Base-by-base conservation (phyloP, 2,888 invertebrate species). In the Willowsia nigromaculata region DNA sequence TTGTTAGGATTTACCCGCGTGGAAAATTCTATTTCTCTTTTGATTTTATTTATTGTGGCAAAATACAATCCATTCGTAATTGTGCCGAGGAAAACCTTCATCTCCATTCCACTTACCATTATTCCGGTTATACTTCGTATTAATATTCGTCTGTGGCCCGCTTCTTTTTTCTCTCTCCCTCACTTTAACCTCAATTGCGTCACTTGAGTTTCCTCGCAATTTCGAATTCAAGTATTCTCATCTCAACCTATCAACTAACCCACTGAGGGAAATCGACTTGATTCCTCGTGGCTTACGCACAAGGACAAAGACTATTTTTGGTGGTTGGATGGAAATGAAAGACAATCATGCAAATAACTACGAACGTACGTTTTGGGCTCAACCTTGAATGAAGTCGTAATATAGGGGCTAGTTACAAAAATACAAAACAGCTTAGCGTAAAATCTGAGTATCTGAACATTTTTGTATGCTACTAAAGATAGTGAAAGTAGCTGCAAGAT, bases 131-230 rank as follows among this genome's bases (percentile, higher is more conserved):
- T 18, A n/a, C 18, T 27, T 59, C 27, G 27, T 59, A 59, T 7
- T 59, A 59, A 62, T 62, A 30, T 33, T 25, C 59, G 59, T 25
- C 6, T 59, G 59, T 27, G 59, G 59, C 11, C 59, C 33, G 15
- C n/a, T 33, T 62, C 62, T 15, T 62, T 15, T 33, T 62, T n/a
- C n/a, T n/a, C n/a, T n/a, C n/a, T n/a, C n/a, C n/a, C n/a, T n/a
- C 33, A 33, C 30, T 27, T 62, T 62, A 62, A 4, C 59, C 30
- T 62, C 33, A 33, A 62, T 33, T 11, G 33, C 33, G 30, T 62
- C 62, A 30, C 62, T 62, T 62, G 62, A 62, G 62, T 30, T 62
- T 62, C 62, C 62, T 30, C 62, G n/a, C 62, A 62, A 62, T 62
- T 62, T 62, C 30, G 33, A 62, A 30, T 62, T 62, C 62, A 62